phyloP scores from a whole-genome alignment of 1,140 invertebrate species.

The Nasonia giraulti region DNA sequence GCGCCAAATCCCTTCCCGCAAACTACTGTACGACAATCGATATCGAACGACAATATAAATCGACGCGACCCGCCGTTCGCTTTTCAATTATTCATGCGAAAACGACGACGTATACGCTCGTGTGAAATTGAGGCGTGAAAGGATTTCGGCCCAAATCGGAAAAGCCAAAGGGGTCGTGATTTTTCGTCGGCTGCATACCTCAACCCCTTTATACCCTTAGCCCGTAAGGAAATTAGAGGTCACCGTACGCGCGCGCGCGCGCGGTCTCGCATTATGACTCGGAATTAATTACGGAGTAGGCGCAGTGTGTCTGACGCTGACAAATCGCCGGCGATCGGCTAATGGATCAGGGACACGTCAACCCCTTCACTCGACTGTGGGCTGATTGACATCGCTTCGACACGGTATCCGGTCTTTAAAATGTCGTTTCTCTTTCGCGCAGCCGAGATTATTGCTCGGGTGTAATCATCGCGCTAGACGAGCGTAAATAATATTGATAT shows the following conservation, averaged over 20 bases:
- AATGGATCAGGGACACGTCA: neutral
- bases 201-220: neutral
- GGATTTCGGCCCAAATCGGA: neutral
- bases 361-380: neutral
- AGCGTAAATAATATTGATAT: neutral
- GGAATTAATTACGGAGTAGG: neutral
- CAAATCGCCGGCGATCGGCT: neutral
- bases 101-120: neutral
- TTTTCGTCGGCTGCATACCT: neutral
- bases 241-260: neutral
- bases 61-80: neutral
- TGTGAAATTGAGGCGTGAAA: neutral
- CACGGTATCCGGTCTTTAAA: neutral
- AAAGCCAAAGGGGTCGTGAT: neutral
- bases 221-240: neutral
- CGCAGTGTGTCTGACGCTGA: neutral
- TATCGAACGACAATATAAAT: neutral
- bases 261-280: neutral
- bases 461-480: neutral
- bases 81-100: slow-evolving; percentile 1
- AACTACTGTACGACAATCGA: neutral
- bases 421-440: neutral
- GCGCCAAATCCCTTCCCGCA: neutral
- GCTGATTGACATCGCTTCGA: neutral
- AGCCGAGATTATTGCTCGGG: too few relatives aligned